Conservation (phyloP, 2,113 vertebrate species). For the Rhinogobius similis region DNA sequence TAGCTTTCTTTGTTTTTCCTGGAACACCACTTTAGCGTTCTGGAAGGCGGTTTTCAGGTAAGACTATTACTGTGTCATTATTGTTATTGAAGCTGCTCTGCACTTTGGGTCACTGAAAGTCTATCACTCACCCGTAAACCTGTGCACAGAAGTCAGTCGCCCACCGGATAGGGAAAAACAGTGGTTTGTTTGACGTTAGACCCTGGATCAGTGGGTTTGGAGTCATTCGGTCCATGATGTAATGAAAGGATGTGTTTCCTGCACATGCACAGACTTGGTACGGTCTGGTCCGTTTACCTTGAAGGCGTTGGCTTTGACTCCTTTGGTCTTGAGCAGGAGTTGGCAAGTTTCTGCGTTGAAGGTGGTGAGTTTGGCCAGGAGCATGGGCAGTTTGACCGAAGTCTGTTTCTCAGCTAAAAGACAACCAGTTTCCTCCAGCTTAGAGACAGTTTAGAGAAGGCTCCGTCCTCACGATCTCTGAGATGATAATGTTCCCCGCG, state of each 20-base stretch:
- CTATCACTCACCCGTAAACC: too few relatives aligned
- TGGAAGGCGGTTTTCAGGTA: too few relatives aligned
- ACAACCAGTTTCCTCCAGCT: slow-evolving; percentile 90
- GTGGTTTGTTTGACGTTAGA: too few relatives aligned
- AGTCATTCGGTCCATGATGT: too few relatives aligned
- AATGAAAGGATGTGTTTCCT: background rate
- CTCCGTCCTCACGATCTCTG: slow-evolving; percentile 94
- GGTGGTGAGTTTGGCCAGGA: slow-evolving; percentile 85
- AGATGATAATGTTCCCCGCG: slow-evolving; percentile 91
- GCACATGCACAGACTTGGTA: too few relatives aligned
- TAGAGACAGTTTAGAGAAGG: slow-evolving; percentile 87
- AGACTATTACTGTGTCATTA: too few relatives aligned
- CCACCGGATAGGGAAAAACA: too few relatives aligned
- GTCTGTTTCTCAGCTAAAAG: slow-evolving; percentile 89
- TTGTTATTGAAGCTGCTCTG: too few relatives aligned
- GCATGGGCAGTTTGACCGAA: slow-evolving; percentile 89
- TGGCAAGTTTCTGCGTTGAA: slow-evolving; percentile 94
- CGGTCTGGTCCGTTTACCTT: slow-evolving; percentile 78
- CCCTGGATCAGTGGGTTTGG: background rate
- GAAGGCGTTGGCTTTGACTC: slow-evolving; percentile 93
- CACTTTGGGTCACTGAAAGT: too few relatives aligned
- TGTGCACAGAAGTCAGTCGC: too few relatives aligned
- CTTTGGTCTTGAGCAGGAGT: slow-evolving; percentile 89
- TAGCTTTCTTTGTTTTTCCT: too few relatives aligned
- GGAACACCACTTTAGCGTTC: too few relatives aligned